Base-by-base conservation (phyloP, 2,113 vertebrate species). In the Brachyhypopomus occidentalis region DNA sequence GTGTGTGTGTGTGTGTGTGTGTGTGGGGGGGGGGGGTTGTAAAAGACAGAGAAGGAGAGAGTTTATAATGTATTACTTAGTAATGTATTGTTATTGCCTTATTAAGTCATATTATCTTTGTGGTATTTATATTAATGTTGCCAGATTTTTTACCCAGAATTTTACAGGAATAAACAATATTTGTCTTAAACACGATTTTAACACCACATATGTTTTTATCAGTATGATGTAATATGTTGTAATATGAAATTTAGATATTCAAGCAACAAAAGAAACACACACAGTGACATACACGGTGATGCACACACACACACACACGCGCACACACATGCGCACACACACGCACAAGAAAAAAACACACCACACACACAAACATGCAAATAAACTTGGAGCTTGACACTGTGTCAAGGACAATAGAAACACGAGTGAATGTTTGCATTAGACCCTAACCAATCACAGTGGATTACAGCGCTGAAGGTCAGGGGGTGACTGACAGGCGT, bases 71-170 rank as follows among this genome's bases (percentile, higher is more conserved):
- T 25, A 48, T 85, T 78, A 67, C 72, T 78, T 82, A 85, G 72
- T 72, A 76, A 85, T 79, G 66, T 78, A 19, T 67, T 67, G 78
- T 73, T 79, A 82, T 76, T 70, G 41, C 20, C 41, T 85, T 73
- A 83, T 83, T 66, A 85, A 83, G 67, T 52, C 52, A 23, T 74
- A 48, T 72, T 0, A 66, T 66, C 38, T 63, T 25, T 41, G 64
- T 82, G 55, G 83, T 48, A 52, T 77, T 83, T 59, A 82, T 34
- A 71, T 81, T 38, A 12, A 67, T 22, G 8, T 25, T 75, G 20
- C 12, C 70, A 45, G 56, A 69, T 75, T 8, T 70, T 52, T 72
- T 38, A 5, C 30, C 2, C 38, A n/a, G 63, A 27, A 19, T 76
- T 20, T 27, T 22, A 36, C 3, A 69, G 30, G n/a, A 69, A 38